These are phyloP conservation scores for Aleiodes leptofemur DNA, from an alignment of 2,888 invertebrate genomes.

Conservation along the genomic window DNA sequence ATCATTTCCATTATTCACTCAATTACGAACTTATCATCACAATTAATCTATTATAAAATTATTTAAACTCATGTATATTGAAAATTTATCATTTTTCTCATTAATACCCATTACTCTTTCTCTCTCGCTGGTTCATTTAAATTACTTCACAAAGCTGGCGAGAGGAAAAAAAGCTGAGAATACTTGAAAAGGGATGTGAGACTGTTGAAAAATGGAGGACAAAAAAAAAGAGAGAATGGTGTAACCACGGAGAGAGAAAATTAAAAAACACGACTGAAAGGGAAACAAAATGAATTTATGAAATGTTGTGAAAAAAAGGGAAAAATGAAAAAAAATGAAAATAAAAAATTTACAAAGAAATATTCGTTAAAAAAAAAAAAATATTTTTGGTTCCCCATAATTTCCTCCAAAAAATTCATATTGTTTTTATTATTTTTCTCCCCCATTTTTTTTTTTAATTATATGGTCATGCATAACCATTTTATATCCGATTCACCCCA, in stretches of 20 bases:
- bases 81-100: slow-evolving; percentile 8
- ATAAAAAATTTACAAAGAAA: slow-evolving; percentile 9
- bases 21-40: no score
- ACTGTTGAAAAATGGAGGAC: not conserved
- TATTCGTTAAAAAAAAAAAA: not conserved
- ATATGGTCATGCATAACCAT: slow-evolving; percentile 2
- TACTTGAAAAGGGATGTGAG: slow-evolving; percentile 21
- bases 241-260: slow-evolving; percentile 8
- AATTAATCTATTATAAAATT: no score
- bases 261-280: slow-evolving; percentile 10
- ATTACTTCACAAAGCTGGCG: slow-evolving; percentile 20
- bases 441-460: not conserved
- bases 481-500: slow-evolving; percentile 25
- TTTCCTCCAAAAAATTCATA: not conserved
- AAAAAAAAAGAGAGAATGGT: not conserved
- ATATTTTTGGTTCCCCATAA: not conserved
- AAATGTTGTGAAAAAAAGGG: not conserved
- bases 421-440: not conserved
- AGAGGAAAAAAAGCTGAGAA: not conserved
- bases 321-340: not conserved
- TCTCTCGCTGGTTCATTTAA: slow-evolving; percentile 24
- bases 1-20: no score
- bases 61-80: no score
- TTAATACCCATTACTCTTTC: slow-evolving; percentile 2
- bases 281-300: not conserved